These are phyloP conservation scores for Anas acuta DNA, from an alignment of 2,797 vertebrate genomes.

Conservation along the genomic window DNA sequence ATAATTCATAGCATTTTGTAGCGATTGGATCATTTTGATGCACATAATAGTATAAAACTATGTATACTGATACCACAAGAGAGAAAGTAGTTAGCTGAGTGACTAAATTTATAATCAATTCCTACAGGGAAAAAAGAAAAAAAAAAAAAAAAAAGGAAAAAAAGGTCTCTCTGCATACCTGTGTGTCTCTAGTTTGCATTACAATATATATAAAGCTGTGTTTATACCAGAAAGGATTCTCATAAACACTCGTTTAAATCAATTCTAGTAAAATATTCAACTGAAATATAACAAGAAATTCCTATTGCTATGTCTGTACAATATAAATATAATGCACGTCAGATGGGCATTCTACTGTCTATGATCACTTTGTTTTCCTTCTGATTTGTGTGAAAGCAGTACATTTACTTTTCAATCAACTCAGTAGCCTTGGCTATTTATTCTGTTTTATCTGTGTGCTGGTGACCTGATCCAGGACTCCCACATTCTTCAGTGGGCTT, in stretches of 20 bases:
- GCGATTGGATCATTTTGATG: not conserved
- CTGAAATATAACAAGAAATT: not conserved
- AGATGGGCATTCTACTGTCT: not conserved
- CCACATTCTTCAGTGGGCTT: not conserved
- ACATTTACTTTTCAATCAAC: not conserved
- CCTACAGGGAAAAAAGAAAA: not conserved
- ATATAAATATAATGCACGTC: not conserved
- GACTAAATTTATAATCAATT: not conserved
- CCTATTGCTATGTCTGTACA: not conserved
- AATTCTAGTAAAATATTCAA: not conserved
- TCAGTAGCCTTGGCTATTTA: not conserved
- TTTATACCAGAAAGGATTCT: not conserved
- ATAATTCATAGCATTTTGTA: not conserved
- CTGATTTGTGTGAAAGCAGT: not conserved
- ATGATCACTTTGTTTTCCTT: not conserved
- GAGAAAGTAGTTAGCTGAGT: not conserved
- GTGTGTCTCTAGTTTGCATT: not conserved
- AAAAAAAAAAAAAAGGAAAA: not conserved
- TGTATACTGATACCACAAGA: not conserved
- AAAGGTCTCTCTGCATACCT: not conserved
- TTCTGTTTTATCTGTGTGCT: not conserved
- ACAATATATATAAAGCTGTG: not conserved
- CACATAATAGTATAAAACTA: not conserved
- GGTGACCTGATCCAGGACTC: not conserved
- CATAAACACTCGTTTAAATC: not conserved